Base-by-base conservation (phyloP, 2,888 invertebrate species). In the Tachina lurida region DNA sequence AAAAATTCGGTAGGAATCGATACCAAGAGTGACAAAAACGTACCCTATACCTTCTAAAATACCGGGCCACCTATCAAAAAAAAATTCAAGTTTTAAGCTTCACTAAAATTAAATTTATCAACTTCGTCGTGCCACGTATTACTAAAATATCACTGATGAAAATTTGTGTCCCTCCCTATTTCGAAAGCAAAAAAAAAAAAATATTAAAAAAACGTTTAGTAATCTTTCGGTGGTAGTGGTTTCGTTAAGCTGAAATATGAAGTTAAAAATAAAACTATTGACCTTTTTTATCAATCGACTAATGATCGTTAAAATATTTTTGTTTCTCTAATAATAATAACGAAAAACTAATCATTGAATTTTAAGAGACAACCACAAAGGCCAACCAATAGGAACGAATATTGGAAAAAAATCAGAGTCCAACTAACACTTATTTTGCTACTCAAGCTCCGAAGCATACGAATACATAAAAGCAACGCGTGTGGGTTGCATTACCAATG, bases 401-500 rank as follows among this genome's bases (percentile, higher is more conserved):
- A 49, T 31, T 45, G 5, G 31, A 7, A 7, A 31, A 31, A 13
- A 41, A n/a, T n/a, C 2, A 31, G 13, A 73, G 17, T 31, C 12
- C 22, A 65, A 67, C 43, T 58, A 9, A 13, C 49, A 49, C 15
- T 31, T 31, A 31, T 31, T n/a, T 5, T 31, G 31, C 31, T 31
- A 80, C 41, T 10, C 58, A 63, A 17, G 70, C 49, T 80, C 47
- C 49, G 39, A 65, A 47, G 39, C 43, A n/a, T 54, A 67, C 22
- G 15, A 19, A 41, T 15, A 43, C 31, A 70, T 43, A 56, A 82
- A 82, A 70, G 13, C 41, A 62, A 73, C 65, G 73, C 73, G 77
- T 84, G 73, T 84, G 83, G 65, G 67, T 73, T 84, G 83, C 83
- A 83, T 83, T 83, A 77, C 65, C 65, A 84, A 79, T 86, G 76